These are phyloP conservation scores for Brachypteracias leptosomus DNA, from an alignment of 2,113 vertebrate species.

Conservation along the genomic window DNA sequence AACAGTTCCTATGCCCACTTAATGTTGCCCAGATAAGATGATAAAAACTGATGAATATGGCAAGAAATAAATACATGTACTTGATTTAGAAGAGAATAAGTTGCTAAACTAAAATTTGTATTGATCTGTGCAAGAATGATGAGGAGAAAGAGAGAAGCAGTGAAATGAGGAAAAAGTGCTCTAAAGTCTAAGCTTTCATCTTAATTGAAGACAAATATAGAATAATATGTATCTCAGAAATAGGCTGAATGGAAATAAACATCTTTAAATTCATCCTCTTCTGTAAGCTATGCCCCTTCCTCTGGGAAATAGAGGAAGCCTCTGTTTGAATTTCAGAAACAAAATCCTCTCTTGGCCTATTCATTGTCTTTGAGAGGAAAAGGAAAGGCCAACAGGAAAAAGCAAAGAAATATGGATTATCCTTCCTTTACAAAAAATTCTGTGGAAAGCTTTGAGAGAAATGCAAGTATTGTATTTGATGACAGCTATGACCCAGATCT, in stretches of 20 bases:
- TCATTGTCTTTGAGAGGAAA: background rate
- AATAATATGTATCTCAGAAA: background rate
- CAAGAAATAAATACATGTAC: background rate
- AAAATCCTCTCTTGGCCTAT: background rate
- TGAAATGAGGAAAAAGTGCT: background rate
- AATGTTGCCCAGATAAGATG: background rate
- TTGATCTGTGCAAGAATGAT: background rate
- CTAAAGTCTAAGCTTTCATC: background rate
- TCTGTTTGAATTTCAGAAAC: background rate
- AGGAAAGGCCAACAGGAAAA: background rate
- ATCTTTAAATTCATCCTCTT: background rate
- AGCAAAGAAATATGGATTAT: background rate
- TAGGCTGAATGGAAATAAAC: background rate
- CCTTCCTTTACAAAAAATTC: background rate
- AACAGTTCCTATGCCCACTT: background rate
- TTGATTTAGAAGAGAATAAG: background rate
- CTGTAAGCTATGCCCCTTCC: background rate
- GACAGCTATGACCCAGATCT: background rate
- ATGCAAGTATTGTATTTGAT: background rate
- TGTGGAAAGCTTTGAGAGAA: background rate
- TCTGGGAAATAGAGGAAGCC: background rate
- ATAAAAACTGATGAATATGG: background rate
- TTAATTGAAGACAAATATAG: background rate
- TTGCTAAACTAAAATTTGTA: background rate
- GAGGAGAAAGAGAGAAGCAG: background rate